Evolutionary conservation across 2,888 invertebrate genomes (phyloP).

Genomic region (Leucania comma): DNA sequence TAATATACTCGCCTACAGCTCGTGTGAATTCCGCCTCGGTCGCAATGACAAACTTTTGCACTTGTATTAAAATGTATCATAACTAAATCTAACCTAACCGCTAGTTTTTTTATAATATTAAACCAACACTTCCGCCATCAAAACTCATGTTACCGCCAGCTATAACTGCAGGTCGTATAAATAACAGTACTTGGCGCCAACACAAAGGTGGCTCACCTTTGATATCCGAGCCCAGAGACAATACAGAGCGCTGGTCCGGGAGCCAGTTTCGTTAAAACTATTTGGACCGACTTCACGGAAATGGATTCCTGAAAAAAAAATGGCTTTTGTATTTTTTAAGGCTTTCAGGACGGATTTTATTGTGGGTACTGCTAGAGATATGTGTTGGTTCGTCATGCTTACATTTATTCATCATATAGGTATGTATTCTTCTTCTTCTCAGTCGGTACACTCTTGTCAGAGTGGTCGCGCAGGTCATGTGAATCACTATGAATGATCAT

Average conservation of each 20-base stretch:
- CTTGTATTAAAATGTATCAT: no score
- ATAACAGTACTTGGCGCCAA: conserved; percentile 19
- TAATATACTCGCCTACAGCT: no score
- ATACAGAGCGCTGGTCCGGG: conserved; percentile 24
- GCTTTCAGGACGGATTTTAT: neutral
- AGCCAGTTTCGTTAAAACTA: conserved; percentile 25
- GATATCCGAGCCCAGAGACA: conserved; percentile 52
- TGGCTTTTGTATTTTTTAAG: neutral
- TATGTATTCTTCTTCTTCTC: no score
- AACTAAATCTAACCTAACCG: no score
- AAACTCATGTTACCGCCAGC: conserved; percentile 4
- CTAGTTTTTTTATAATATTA: neutral
- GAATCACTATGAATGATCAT: no score
- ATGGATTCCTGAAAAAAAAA: neutral
- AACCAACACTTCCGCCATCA: neutral
- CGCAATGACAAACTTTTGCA: no score
- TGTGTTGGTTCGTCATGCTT: no score
- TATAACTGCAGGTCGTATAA: conserved; percentile 25
- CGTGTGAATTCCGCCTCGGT: no score
- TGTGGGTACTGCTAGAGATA: neutral
- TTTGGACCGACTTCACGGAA: conserved; percentile 2
- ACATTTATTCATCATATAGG: no score
- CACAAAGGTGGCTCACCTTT: conserved; percentile 44
- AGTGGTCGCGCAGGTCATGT: no score
- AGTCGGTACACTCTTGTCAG: no score